These are phyloP conservation scores for Halichoerus grypus DNA, from an alignment of 2,113 vertebrate genomes.

Conservation along the genomic window DNA sequence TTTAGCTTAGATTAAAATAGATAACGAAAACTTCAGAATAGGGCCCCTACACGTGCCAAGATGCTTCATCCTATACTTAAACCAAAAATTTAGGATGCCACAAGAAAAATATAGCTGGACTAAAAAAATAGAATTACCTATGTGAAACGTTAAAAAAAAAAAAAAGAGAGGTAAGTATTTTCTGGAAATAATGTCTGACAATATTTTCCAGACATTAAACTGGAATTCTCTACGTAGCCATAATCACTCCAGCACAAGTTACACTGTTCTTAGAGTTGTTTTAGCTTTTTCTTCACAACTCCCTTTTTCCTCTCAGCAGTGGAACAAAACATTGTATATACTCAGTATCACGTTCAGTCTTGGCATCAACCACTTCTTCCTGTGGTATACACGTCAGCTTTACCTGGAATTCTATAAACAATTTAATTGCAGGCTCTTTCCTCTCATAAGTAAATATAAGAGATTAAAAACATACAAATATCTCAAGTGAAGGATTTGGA, in stretches of 20 bases:
- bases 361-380: not conserved
- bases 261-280: not conserved
- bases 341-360: not conserved
- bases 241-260: not conserved
- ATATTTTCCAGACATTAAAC: not conserved
- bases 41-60: not conserved
- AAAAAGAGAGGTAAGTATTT: not conserved
- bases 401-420: conserved; percentile 11
- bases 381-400: not conserved
- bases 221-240: not conserved
- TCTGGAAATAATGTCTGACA: not conserved
- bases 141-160: not conserved
- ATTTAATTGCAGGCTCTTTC: not conserved
- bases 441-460: not conserved
- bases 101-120: not conserved
- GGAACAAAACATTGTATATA: not conserved
- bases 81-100: not conserved
- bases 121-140: not conserved
- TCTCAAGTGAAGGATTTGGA: not conserved
- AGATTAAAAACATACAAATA: not conserved
- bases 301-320: not conserved
- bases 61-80: not conserved
- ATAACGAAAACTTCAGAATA: not conserved
- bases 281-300: not conserved
- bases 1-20: not conserved